Percentiles rank a stretch among this genome's conserved stretches.
These are phyloP conservation scores for Halictus quadricinctus DNA, from an alignment of 2,888 invertebrate genomes.

Conservation along the genomic window DNA sequence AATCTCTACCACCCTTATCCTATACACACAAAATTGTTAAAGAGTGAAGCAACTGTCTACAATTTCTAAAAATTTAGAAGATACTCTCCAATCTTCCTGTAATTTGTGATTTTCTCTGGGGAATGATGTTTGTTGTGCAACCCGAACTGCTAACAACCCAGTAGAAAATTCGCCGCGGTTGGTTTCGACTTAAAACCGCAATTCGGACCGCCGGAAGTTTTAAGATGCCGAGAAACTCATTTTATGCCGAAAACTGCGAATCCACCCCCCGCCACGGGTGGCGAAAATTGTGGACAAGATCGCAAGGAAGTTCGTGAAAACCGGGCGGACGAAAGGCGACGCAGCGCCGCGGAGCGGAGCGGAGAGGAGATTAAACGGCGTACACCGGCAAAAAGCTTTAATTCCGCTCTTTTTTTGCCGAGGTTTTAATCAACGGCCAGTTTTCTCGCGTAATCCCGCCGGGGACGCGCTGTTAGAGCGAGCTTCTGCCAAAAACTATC, in stretches of 20 bases:
- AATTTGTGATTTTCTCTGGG: not conserved
- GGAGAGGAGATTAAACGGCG: conserved; percentile 54
- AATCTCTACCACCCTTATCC: too few relatives aligned
- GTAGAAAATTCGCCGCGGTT: not conserved
- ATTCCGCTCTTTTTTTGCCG: conserved; percentile 57
- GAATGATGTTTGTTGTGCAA: not conserved
- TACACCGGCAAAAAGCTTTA: conserved; percentile 53
- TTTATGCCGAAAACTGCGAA: not conserved
- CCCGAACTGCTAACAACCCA: not conserved
- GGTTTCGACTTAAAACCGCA: not conserved
- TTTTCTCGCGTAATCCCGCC: conserved; percentile 57
- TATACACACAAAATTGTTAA: not conserved
- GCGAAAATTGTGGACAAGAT: conserved; percentile 25
- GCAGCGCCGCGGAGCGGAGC: conserved; percentile 2
- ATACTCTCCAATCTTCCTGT: not conserved
- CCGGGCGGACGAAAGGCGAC: conserved; percentile 17
- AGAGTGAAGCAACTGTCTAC: not conserved
- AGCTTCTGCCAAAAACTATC: conserved; percentile 55
- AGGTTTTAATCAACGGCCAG: conserved; percentile 67
- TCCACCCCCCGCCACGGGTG: not conserved
- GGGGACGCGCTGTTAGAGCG: conserved; percentile 46
- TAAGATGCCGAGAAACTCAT: not conserved
- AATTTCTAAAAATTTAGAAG: not conserved
- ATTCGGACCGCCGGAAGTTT: not conserved
- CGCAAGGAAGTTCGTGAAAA: conserved; percentile 3